These are phyloP conservation scores for Pseudopleuronectes americanus DNA, from an alignment of 2,797 vertebrate species.

Conservation along the genomic window DNA sequence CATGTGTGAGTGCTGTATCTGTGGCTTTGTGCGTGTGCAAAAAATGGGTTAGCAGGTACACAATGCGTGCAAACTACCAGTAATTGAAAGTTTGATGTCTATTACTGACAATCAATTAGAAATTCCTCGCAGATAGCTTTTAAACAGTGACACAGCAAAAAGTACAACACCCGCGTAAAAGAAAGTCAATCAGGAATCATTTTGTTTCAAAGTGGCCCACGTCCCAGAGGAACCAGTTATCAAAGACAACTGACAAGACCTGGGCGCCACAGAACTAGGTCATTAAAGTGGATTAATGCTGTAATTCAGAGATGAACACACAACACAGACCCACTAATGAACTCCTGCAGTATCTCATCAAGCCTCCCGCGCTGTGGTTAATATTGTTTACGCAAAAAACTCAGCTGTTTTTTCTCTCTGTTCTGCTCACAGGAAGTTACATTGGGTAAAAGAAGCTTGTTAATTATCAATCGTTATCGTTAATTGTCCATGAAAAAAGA, in stretches of 20 bases:
- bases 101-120: slow-evolving; percentile 17
- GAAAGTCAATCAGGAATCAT: slow-evolving; percentile 70
- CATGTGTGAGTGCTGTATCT: background rate
- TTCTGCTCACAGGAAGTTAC: background rate
- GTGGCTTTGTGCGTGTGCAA: background rate
- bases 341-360: slow-evolving; percentile 55
- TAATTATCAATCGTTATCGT: background rate
- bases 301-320: slow-evolving; percentile 72
- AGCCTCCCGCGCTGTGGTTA: slow-evolving; percentile 43
- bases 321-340: slow-evolving; percentile 63
- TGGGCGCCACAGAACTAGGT: slow-evolving; percentile 73
- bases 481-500: background rate
- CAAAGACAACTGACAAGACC: slow-evolving; percentile 74
- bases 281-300: slow-evolving; percentile 80
- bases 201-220: slow-evolving; percentile 75
- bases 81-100: slow-evolving; percentile 27
- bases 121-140: slow-evolving; percentile 25
- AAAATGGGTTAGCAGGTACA: background rate
- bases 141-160: slow-evolving; percentile 49
- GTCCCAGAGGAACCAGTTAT: slow-evolving; percentile 72
- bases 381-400: slow-evolving; percentile 50
- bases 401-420: slow-evolving; percentile 13
- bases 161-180: slow-evolving; percentile 31
- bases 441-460: background rate
- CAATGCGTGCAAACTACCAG: background rate